Percentiles rank a stretch among this genome's conserved stretches.
phyloP scores from a whole-genome alignment of 2,888 invertebrate genomes.

The Cyrtodaria siliqua region DNA sequence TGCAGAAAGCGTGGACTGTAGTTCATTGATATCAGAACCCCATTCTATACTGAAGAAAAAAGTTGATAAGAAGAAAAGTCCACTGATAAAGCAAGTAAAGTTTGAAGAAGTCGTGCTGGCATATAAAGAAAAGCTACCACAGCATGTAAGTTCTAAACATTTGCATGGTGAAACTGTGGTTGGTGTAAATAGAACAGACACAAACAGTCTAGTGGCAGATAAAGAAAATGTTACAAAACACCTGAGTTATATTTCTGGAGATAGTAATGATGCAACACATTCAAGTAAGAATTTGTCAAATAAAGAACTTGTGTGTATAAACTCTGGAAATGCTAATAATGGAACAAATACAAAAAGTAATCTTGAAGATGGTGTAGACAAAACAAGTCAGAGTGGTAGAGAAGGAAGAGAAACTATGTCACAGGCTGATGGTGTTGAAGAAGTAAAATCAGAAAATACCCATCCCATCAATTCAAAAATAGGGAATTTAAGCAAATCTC shows the following conservation, averaged over 20 bases:
- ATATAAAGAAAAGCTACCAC: not conserved
- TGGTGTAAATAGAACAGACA: too few relatives aligned
- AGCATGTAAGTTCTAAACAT: not conserved
- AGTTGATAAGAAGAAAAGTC: not conserved
- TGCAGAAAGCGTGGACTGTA: slow-evolving; percentile 34
- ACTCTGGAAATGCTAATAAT: not conserved
- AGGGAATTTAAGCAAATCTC: too few relatives aligned
- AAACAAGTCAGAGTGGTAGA: not conserved
- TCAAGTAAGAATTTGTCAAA: too few relatives aligned
- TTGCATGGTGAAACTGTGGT: not conserved
- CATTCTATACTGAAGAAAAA: slow-evolving; percentile 8
- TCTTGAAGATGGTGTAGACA: not conserved
- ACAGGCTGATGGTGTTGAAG: too few relatives aligned
- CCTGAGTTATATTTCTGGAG: not conserved
- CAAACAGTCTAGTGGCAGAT: too few relatives aligned
- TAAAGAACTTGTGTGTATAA: too few relatives aligned
- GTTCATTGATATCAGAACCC: not conserved
- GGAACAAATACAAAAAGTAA: too few relatives aligned
- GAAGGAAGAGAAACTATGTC: not conserved
- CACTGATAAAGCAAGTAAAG: not conserved
- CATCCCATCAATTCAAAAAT: too few relatives aligned
- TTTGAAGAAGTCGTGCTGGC: slow-evolving; percentile 10
- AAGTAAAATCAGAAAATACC: too few relatives aligned
- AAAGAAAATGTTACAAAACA: too few relatives aligned
- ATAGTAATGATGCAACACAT: not conserved